Percentiles rank a stretch among this genome's conserved stretches.
Conservation (phyloP, 2,888 invertebrate genomes). For the Volucella zonaria region DNA sequence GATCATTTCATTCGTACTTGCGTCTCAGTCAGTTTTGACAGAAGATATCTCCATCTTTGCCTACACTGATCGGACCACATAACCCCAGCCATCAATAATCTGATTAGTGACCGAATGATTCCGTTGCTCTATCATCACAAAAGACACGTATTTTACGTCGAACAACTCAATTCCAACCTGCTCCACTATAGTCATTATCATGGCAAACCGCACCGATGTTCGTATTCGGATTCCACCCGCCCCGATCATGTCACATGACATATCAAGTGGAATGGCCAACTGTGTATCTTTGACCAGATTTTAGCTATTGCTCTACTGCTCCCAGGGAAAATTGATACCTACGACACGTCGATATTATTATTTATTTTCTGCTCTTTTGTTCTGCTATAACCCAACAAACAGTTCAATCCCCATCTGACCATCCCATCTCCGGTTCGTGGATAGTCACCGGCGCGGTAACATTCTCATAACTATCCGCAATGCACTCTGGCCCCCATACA, state of each 20-base stretch:
- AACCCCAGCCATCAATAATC: constrained; percentile 47
- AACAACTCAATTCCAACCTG: constrained; percentile 55
- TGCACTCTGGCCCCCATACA: constrained; percentile 21
- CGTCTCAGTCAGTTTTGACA: constrained; percentile 52
- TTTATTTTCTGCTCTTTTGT: background rate
- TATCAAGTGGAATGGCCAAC: constrained; percentile 63
- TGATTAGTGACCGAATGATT: constrained; percentile 43
- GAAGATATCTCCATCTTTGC: constrained; percentile 52
- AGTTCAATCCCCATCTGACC: constrained; percentile 36
- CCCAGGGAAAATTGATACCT: constrained; percentile 56
- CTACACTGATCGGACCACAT: constrained; percentile 43
- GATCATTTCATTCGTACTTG: background rate
- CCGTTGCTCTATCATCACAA: constrained; percentile 27
- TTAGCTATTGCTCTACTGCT: constrained; percentile 34
- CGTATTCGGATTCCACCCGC: constrained; percentile 14
- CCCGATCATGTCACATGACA: constrained; percentile 48
- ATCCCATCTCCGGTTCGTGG: constrained; percentile 51
- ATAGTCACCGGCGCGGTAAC: constrained; percentile 9
- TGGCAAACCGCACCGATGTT: background rate
- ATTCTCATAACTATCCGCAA: background rate
- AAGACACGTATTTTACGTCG: constrained; percentile 1
- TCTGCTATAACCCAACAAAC: constrained; percentile 24
- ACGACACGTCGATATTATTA: background rate
- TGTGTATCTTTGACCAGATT: constrained; percentile 45
- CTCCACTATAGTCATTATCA: background rate